phyloP scores from a whole-genome alignment of 2,888 invertebrate species.

The Catonia carolina region DNA sequence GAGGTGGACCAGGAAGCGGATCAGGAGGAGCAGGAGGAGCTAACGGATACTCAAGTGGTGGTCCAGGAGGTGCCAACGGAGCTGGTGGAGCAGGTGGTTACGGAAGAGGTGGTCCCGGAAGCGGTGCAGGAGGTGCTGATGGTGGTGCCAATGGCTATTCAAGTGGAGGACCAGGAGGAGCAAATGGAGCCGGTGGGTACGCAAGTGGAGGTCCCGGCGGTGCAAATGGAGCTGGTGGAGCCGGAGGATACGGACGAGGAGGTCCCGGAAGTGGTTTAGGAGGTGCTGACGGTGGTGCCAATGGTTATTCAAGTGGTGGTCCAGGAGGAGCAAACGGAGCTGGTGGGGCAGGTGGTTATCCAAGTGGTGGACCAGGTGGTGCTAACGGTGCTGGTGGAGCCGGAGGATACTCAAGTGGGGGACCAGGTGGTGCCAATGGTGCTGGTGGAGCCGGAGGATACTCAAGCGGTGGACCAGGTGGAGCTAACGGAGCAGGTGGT shows the following conservation, averaged over 20 bases:
- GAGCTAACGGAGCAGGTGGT: constrained; percentile 9
- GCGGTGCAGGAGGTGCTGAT: not conserved
- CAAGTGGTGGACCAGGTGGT: constrained; percentile 3
- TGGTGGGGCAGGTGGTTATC: constrained; percentile 3
- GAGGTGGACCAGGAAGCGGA: not conserved
- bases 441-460: constrained; percentile 6
- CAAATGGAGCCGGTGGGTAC: constrained; percentile 4
- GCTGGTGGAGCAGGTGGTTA: not conserved
- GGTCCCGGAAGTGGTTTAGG: constrained; percentile 8
- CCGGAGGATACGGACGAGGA: constrained; percentile 1
- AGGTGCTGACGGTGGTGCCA: constrained; percentile 7
- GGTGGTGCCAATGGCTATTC: not conserved
- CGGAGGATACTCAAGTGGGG: not conserved
- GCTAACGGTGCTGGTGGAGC: constrained; percentile 11
- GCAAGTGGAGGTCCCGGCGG: constrained; percentile 8
- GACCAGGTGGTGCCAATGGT: constrained; percentile 5
- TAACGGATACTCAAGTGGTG: constrained; percentile 11
- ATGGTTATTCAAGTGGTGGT: constrained; percentile 4
- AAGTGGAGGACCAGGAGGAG: not conserved
- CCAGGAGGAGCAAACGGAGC: constrained; percentile 3
- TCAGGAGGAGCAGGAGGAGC: not conserved
- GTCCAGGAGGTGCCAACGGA: constrained; percentile 1
- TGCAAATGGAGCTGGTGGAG: constrained; percentile 4
- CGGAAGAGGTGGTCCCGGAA: not conserved
- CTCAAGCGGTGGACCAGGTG: constrained; percentile 9